Base-by-base conservation (phyloP, 2,888 invertebrate genomes). In the Synanthedon andrenaeformis region DNA sequence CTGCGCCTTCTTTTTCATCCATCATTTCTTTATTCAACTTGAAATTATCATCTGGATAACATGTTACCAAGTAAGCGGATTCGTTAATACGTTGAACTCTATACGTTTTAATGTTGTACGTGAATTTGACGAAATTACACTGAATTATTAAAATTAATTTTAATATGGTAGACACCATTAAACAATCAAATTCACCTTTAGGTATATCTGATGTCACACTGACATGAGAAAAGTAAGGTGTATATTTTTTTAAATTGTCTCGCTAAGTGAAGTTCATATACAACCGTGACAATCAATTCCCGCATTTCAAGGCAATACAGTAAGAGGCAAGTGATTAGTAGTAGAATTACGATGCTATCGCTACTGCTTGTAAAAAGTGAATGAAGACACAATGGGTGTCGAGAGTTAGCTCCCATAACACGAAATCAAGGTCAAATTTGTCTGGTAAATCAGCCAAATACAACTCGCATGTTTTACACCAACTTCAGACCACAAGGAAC, bases 351-450 rank as follows among this genome's bases (percentile, higher is more conserved):
- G 45, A 45, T 45, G 45, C 61, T 70, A 69, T 69, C 70, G 60
- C 61, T 60, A 54, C 45, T 45, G 45, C 58, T 61, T 66, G 75
- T 79, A 81, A 81, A 82, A 82, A 82, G 45, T 45, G 45, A 82
- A 79, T 82, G 74, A 81, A 77, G 58, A 74, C 45, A 45, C 79
- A 81, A 83, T 79, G 64, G 69, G 59, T 59, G 70, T 76, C 66
- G 76, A 79, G 76, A 78, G 79, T 74, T 14, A 67, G 74, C 55
- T 78, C 78, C 71, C 77, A 74, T 71, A 66, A 62, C 67, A 52
- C 67, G 65, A 79, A 81, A 84, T 83, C 82, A 82, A 78, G 84
- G 84, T 85, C 80, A 80, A 77, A 78, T 76, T 80, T 74, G 76
- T 79, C 79, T 75, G 71, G 75, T 71, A 73, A 81, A 76, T 77